phyloP scores from a whole-genome alignment of 2,797 vertebrate species.

The Myripristis murdjan region DNA sequence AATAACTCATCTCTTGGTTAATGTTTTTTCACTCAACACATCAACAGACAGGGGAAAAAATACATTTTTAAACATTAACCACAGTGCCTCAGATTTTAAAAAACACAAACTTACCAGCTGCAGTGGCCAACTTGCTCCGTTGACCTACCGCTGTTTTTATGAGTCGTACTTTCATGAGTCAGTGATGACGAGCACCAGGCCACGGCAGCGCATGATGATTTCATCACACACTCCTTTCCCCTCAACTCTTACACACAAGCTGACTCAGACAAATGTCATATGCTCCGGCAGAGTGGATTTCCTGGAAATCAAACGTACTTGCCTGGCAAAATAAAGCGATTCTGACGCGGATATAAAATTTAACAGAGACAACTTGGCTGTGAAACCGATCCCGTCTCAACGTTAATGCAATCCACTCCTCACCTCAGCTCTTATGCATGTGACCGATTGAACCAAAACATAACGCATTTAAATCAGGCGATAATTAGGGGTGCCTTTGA shows the following conservation, averaged over 20 bases:
- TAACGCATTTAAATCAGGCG: neutral
- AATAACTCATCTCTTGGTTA: neutral
- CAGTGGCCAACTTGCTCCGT: conserved; percentile 11
- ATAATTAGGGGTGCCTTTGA: neutral
- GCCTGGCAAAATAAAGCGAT: neutral
- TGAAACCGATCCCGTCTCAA: neutral
- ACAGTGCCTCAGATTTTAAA: neutral
- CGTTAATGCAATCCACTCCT: neutral
- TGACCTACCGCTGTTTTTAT: conserved; percentile 34
- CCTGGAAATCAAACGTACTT: neutral
- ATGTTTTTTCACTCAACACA: neutral
- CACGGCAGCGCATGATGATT: conserved; percentile 12
- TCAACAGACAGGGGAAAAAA: neutral
- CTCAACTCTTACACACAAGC: neutral
- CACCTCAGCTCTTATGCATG: neutral
- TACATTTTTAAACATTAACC: neutral
- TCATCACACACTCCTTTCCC: conserved; percentile 4
- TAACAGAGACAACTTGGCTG: neutral
- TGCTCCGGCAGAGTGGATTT: conserved; percentile 2
- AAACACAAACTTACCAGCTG: neutral
- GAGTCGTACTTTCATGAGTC: too few species aligned
- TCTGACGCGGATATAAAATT: conserved; percentile 11
- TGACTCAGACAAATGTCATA: conserved; percentile 20
- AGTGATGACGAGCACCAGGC: conserved; percentile 22
- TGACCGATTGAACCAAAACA: too few species aligned